Evolutionary conservation across 2,888 invertebrate species (phyloP), one percentile per base, ranked within the genome.

Genomic region (Drosophila villosipedis): DNA sequence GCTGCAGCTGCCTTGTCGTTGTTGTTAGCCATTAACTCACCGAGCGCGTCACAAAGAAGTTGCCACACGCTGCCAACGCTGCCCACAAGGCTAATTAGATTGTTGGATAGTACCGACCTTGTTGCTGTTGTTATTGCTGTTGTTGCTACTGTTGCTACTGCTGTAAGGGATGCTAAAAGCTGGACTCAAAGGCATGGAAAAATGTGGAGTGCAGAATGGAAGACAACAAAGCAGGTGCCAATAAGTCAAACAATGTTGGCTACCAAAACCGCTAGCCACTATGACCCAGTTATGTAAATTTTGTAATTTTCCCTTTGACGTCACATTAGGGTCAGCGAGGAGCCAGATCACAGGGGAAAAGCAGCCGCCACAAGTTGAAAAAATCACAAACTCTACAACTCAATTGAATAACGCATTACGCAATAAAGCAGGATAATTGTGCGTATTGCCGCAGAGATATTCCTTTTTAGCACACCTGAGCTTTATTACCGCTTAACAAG

Each of bases 271-370:
- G 47, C 77, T 62, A 72, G 86, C 86, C 83, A 75, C 89, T 89
- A 81, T 89, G 84, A 86, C 73, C 77, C 91, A 89, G 86, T 84
- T 90, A 84, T 84, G 84, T 73, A 83, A 77, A 89, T 88, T 65
- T 35, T 65, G 52, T 68, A 53, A 75, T 68, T 70, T 64, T 53
- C 25, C 70, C 63, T 70, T 85, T 86, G 74, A 89, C 91, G 84
- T 86, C 87, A 90, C 67, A 55, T 70, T 60, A 59, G 57, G 57
- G 22, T 60, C 41, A 52, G 55, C 25, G 39, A 33, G 28, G 30
- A 52, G 62, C 14, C 47, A 25, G 16, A 25, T 9, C 25, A 47
- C 25, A 47, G 7, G 1, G 4, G 14, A 4, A 33, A 50, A 61
- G 49, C 58, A 68, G 22, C 37, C 41, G 63, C 43, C 41, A 35